Percentiles rank a stretch among this genome's conserved stretches.
phyloP scores from a whole-genome alignment of 2,113 vertebrate species.

The Cricetomys ansorgei region DNA sequence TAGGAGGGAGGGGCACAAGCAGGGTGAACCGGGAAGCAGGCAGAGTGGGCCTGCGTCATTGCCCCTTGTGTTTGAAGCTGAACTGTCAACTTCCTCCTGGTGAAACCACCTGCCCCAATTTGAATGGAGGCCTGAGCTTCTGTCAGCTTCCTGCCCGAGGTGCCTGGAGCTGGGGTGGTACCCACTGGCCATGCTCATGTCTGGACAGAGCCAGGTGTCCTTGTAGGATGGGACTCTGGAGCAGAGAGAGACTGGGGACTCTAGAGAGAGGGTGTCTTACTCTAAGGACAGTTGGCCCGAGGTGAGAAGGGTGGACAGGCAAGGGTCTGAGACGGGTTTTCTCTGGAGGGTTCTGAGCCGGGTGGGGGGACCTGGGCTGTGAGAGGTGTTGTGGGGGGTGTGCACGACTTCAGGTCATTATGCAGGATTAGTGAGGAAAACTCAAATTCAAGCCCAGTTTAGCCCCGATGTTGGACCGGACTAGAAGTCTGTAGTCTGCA shows the following conservation, averaged over 20 bases:
- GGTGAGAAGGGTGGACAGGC: neutral
- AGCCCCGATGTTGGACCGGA: neutral
- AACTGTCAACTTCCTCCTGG: slow-evolving; percentile 74
- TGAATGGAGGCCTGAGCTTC: neutral
- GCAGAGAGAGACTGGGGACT: accelerated
- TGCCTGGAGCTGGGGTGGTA: neutral
- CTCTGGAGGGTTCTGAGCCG: neutral
- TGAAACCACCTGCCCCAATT: slow-evolving; percentile 63
- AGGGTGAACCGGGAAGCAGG: slow-evolving; percentile 48
- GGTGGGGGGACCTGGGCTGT: neutral
- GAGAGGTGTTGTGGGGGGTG: neutral
- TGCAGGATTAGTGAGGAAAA: neutral
- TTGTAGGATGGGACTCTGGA: neutral
- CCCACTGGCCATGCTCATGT: accelerated
- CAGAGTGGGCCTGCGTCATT: slow-evolving; percentile 79
- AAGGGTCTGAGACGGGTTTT: too few species aligned
- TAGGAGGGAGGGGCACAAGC: slow-evolving; percentile 31
- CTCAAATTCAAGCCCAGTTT: neutral
- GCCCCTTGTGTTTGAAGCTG: slow-evolving; percentile 79
- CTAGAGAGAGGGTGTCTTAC: neutral
- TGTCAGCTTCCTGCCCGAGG: slow-evolving; percentile 55
- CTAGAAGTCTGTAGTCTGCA: neutral
- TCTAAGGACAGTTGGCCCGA: neutral
- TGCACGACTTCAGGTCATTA: neutral
- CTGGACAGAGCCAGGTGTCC: neutral